Percentiles rank a stretch among this genome's conserved stretches.
These are phyloP conservation scores for Lycorma delicatula DNA, from an alignment of 1,140 invertebrate genomes.

Conservation along the genomic window DNA sequence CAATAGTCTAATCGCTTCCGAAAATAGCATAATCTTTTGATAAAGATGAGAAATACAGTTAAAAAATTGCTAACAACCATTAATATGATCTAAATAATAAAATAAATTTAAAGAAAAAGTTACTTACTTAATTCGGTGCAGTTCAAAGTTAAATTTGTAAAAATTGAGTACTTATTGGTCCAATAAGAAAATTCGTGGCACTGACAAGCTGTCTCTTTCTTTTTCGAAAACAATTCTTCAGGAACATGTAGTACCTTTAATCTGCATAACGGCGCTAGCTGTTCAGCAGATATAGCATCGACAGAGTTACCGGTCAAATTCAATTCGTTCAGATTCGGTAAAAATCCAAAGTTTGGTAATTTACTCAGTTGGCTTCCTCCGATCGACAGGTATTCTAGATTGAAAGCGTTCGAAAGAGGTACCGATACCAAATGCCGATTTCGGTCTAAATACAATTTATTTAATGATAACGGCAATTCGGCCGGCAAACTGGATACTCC, in stretches of 20 bases:
- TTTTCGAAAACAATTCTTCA: not conserved
- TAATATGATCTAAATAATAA: no score
- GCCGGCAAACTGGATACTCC: conserved; percentile 16
- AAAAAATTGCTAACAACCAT: no score
- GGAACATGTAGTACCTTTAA: conserved; percentile 18
- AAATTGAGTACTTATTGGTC: conserved; percentile 3
- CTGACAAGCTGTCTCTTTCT: conserved; percentile 4
- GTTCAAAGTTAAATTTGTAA: no score
- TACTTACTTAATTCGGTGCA: no score
- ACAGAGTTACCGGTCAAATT: conserved; percentile 21
- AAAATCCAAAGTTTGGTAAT: conserved; percentile 19
- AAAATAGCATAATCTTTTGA: no score
- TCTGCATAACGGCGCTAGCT: conserved; percentile 21
- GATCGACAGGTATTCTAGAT: conserved; percentile 1
- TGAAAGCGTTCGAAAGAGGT: conserved; percentile 9
- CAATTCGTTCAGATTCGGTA: conserved; percentile 21
- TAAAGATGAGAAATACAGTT: no score
- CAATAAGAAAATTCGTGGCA: conserved; percentile 8
- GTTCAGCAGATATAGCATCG: conserved; percentile 9
- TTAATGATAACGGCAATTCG: conserved; percentile 14
- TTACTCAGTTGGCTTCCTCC: conserved; percentile 9
- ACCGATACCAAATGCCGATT: conserved; percentile 10
- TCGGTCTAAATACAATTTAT: conserved; percentile 20
- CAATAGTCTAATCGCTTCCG: no score
- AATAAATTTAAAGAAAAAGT: no score